These are phyloP conservation scores for Sitophilus oryzae DNA, from an alignment of 1,140 invertebrate genomes.

Conservation along the genomic window DNA sequence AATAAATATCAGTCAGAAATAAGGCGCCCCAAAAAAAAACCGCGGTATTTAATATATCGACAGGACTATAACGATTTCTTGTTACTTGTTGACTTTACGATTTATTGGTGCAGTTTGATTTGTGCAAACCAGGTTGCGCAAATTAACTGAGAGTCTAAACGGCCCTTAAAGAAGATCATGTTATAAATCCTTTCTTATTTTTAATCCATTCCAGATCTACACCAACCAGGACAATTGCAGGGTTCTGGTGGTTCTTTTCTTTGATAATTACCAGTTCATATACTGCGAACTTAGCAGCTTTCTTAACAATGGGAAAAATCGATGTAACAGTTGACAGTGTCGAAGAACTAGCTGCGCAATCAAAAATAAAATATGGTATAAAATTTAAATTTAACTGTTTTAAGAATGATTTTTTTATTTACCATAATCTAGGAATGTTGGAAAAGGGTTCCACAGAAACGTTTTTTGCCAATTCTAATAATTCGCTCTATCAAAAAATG, in stretches of 20 bases:
- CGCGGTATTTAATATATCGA: too few species aligned
- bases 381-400: slow-evolving; percentile 46
- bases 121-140: too few species aligned
- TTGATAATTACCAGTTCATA: slow-evolving; percentile 94
- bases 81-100: too few species aligned
- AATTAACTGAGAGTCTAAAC: too few species aligned
- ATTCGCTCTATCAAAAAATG: slow-evolving; percentile 60
- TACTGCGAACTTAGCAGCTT: slow-evolving; percentile 92
- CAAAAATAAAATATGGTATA: slow-evolving; percentile 70
- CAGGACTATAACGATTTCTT: too few species aligned
- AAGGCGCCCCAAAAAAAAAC: too few species aligned
- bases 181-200: not conserved
- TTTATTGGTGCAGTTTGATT: too few species aligned
- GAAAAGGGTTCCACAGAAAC: slow-evolving; percentile 63
- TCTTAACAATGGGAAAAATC: slow-evolving; percentile 82
- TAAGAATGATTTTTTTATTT: too few species aligned
- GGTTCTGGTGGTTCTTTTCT: slow-evolving; percentile 94
- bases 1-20: too few species aligned
- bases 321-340: slow-evolving; percentile 76
- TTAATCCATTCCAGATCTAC: slow-evolving; percentile 51
- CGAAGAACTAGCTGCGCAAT: slow-evolving; percentile 84
- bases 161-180: not conserved
- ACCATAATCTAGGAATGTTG: slow-evolving; percentile 42
- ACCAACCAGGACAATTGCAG: slow-evolving; percentile 69
- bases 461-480: slow-evolving; percentile 68